A percentile compares a stretch with the other conserved stretches of the same genome.
phyloP scores from a whole-genome alignment of 2,797 vertebrate genomes.

The Tympanoctomys barrerae region DNA sequence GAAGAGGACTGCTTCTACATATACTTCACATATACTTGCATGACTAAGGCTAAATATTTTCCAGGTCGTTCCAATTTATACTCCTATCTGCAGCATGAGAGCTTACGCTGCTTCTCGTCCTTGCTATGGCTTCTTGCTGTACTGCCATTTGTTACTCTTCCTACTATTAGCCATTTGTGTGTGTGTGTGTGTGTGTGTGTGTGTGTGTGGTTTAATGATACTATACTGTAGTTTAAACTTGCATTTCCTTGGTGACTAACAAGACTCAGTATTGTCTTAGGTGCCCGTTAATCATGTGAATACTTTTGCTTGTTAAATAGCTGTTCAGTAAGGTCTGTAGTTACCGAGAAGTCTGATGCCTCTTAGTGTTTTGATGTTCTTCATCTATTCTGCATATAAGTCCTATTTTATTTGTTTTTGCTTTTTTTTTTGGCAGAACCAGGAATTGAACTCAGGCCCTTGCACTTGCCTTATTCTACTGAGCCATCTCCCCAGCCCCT shows the following conservation, averaged over 20 bases:
- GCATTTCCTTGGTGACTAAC: slow-evolving; percentile 7
- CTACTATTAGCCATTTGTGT: slow-evolving; percentile 27
- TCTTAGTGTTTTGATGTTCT: slow-evolving; percentile 35
- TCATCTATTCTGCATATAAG: slow-evolving; percentile 27
- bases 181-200: no score
- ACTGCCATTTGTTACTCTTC: slow-evolving; percentile 12
- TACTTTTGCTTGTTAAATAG: background rate
- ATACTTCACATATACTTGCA: background rate
- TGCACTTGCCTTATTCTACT: no score
- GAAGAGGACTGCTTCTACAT: slow-evolving; percentile 16
- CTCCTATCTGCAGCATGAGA: background rate
- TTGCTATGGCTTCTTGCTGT: background rate
- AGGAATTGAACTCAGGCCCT: no score
- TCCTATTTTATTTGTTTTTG: background rate
- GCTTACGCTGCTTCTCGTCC: background rate
- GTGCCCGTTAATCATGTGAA: background rate
- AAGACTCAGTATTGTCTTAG: background rate
- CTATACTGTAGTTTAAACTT: slow-evolving; percentile 11
- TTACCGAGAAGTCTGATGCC: background rate
- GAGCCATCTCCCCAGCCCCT: no score
- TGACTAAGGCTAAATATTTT: slow-evolving; percentile 52
- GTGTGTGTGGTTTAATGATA: background rate
- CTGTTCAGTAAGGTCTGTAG: background rate
- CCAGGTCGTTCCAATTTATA: slow-evolving; percentile 14
- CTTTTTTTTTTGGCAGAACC: no score